A percentile compares a stretch with the other conserved stretches of the same genome.
Evolutionary conservation across 2,888 invertebrate species (phyloP).

Genomic region (Entomobrya multifasciata): DNA sequence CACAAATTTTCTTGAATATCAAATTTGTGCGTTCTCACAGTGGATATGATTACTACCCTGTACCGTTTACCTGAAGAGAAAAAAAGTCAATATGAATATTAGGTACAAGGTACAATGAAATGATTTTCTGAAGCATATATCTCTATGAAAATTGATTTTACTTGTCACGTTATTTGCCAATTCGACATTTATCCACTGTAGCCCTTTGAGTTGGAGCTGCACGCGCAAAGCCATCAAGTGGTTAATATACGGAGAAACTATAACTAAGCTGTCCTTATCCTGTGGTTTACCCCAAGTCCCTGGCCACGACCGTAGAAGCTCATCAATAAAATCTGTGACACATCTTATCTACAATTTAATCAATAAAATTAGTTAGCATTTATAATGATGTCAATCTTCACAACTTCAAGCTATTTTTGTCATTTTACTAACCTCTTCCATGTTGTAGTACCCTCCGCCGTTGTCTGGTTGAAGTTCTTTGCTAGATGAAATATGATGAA

Average conservation of each 20-base stretch:
- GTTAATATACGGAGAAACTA: conserved; percentile 91
- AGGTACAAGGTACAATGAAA: not conserved
- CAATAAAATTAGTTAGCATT: not conserved
- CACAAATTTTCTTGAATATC: not conserved
- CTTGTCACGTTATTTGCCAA: conserved; percentile 92
- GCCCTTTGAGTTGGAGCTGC: conserved; percentile 87
- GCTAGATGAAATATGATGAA: conserved; percentile 88
- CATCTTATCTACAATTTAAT: conserved; percentile 64
- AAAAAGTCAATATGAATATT: not conserved
- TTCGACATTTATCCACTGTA: conserved; percentile 90
- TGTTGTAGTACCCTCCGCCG: conserved; percentile 90
- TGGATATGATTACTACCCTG: conserved; percentile 89
- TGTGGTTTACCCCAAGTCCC: conserved; percentile 84
- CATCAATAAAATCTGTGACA: conserved; percentile 76
- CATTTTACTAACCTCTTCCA: conserved; percentile 85
- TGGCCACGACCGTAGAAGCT: conserved; percentile 86
- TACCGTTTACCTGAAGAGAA: conserved; percentile 86
- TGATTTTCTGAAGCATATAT: not conserved
- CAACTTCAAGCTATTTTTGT: not conserved
- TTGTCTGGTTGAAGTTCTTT: conserved; percentile 88
- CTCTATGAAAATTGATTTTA: conserved; percentile 70
- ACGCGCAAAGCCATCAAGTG: conserved; percentile 88
- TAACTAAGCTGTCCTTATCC: conserved; percentile 87
- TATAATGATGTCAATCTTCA: no score
- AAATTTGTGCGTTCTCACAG: conserved; percentile 85